phyloP scores from a whole-genome alignment of 2,113 vertebrate genomes.

The Telmatochromis brichardi region DNA sequence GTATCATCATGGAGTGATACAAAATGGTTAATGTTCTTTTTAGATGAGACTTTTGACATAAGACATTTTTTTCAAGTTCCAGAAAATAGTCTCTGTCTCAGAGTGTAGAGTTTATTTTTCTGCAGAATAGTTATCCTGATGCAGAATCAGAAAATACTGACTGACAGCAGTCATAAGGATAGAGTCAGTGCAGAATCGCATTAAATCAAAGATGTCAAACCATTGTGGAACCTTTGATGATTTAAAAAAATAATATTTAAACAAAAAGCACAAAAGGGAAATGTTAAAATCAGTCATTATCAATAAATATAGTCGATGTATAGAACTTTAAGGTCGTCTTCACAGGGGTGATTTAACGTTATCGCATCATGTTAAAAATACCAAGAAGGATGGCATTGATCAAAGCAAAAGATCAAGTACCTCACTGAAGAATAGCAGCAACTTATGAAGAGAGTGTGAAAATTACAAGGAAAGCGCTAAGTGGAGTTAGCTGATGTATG shows the following conservation, averaged over 20 bases:
- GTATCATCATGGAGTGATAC: not conserved
- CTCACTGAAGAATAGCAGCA: not conserved
- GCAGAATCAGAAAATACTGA: not conserved
- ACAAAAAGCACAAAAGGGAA: not conserved
- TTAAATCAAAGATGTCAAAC: not conserved
- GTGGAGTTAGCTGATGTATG: not conserved
- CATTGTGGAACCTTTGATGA: not conserved
- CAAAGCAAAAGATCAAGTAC: not conserved
- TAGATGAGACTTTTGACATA: not conserved
- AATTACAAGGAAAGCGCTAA: not conserved
- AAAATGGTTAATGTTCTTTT: not conserved
- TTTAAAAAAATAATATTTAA: not conserved
- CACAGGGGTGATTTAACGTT: not conserved
- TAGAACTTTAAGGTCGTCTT: not conserved
- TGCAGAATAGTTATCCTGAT: not conserved
- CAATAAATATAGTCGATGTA: not conserved
- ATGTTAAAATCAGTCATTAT: not conserved
- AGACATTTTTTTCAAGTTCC: not conserved
- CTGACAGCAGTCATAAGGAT: not conserved
- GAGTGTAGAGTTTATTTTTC: not conserved
- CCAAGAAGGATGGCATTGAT: not conserved
- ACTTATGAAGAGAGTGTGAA: not conserved
- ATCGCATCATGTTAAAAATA: not conserved
- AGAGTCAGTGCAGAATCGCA: not conserved
- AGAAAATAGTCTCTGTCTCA: not conserved